A percentile compares a stretch with the other conserved stretches of the same genome.
Conservation (phyloP, 2,113 vertebrate species). For the Urocolius indicus region DNA sequence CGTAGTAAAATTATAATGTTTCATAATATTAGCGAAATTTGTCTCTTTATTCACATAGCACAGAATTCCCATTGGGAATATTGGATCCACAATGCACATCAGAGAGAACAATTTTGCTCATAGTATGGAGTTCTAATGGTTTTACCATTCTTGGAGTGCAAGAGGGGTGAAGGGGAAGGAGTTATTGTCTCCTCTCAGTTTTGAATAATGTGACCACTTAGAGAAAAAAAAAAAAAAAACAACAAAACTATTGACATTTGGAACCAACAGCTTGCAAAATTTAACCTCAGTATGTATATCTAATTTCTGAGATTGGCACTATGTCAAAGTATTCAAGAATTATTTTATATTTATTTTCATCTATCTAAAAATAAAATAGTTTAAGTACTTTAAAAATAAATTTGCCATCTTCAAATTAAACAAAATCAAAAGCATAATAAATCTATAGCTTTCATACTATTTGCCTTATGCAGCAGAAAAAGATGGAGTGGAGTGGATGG, state of each 20-base stretch:
- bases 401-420: background rate
- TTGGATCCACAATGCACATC: background rate
- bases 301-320: background rate
- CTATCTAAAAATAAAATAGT: background rate
- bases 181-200: background rate
- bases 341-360: background rate
- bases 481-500: background rate
- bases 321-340: background rate
- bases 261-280: background rate
- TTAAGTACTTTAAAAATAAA: background rate
- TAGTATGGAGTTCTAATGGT: background rate
- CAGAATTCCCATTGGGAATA: conserved; percentile 25
- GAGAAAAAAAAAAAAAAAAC: background rate
- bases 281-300: background rate
- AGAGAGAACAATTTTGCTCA: background rate
- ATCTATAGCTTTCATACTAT: background rate
- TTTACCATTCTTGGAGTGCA: background rate
- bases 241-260: background rate
- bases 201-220: background rate
- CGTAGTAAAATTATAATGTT: conserved; percentile 6
- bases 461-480: background rate
- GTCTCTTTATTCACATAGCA: conserved; percentile 15
- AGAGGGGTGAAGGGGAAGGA: background rate
- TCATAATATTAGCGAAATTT: conserved; percentile 38
- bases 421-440: background rate